A percentile compares a stretch with the other conserved stretches of the same genome.
Conservation (phyloP, 2,797 vertebrate genomes). For the Anabacerthia variegaticeps region DNA sequence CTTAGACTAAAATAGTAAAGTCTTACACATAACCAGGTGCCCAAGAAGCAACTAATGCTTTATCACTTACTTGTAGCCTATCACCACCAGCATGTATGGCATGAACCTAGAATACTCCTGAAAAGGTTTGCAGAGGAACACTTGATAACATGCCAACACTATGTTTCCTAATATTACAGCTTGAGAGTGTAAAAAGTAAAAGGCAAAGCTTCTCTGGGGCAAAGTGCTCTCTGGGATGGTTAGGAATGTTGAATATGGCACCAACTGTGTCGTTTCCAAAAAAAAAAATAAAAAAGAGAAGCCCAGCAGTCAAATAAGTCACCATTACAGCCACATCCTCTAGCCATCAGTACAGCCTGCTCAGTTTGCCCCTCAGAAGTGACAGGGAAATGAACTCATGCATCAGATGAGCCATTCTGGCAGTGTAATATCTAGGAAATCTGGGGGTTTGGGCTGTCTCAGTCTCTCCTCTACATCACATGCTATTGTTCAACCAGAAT, state of each 20-base stretch:
- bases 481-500: not conserved
- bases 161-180: not conserved
- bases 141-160: not conserved
- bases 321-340: not conserved
- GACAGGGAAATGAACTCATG: not conserved
- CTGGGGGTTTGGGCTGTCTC: not conserved
- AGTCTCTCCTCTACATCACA: not conserved
- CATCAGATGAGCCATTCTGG: not conserved
- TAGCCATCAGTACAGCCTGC: not conserved
- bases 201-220: not conserved
- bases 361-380: not conserved
- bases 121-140: not conserved
- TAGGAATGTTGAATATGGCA: not conserved
- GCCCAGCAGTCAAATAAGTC: not conserved
- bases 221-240: not conserved
- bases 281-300: not conserved
- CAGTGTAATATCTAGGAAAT: not conserved
- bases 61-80: not conserved
- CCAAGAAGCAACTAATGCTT: constrained; percentile 6
- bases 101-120: not conserved
- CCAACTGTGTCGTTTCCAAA: not conserved
- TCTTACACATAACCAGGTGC: constrained; percentile 11
- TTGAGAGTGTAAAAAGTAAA: not conserved
- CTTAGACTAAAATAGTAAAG: constrained; percentile 28
- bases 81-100: not conserved